Base-by-base conservation (phyloP, 2,797 vertebrate genomes). In the Karalla daura region DNA sequence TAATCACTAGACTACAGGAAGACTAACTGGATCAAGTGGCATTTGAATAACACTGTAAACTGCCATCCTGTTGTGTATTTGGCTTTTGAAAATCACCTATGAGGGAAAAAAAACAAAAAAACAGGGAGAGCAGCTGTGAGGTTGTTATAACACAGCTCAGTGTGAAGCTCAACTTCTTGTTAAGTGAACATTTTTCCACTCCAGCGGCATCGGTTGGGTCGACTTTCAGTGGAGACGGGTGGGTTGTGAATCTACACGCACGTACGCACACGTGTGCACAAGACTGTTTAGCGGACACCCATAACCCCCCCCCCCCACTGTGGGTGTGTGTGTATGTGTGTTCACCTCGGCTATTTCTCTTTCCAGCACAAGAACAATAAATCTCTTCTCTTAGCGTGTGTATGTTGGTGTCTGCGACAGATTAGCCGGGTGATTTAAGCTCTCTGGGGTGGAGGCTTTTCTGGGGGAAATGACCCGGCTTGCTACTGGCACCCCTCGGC, bases 381-480 rank as follows among this genome's bases (percentile, higher is more conserved):
- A 84, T 89, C 80, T 86, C 67, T 51, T 67, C 61, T 83, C 54
- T 74, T 44, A 43, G 39, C 25, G 50, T 67, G 58, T 63, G 58
- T 67, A 53, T 75, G 74, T 63, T 25, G 39, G 69, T 80, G 71
- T 76, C 70, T 82, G 72, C 35, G 24, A 63, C 59, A 78, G 78
- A 80, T 88, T 84, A 87, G 76, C 64, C 0, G 7, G 35, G 28
- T 83, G 80, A 88, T 90, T 87, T 83, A 76, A 70, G 49, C n/a
- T 73, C 73, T 37, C 12, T 0, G 70, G 74, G 80, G 63, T 63
- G 61, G 71, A 78, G 77, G 76, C 66, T 69, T 80, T 84, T 86
- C 79, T 82, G 46, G 43, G 73, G 84, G 79, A 89, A 88, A 80
- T 75, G 79, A 74, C 75, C 79, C 18, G 9, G 63, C 59, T 63